A percentile compares a stretch with the other conserved stretches of the same genome.
phyloP scores from a whole-genome alignment of 1,140 invertebrate genomes.

The Hypothenemus hampei region DNA sequence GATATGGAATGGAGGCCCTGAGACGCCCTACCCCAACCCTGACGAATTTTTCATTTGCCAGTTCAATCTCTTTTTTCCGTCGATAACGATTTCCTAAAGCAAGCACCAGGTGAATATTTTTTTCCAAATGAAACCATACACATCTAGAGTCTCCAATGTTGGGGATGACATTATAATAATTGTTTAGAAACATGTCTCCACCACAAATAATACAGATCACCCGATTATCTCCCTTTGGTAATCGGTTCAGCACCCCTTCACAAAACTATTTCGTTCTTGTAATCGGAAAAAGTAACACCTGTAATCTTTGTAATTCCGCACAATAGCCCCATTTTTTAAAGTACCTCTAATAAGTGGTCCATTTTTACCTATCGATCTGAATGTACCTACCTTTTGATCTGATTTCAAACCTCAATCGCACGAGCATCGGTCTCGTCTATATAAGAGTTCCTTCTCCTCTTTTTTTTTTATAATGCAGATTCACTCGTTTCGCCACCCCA shows the following conservation, averaged over 20 bases:
- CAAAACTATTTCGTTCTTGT: constrained; percentile 9
- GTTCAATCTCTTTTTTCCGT: background rate
- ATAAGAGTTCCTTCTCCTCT: too few relatives aligned
- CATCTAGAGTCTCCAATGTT: background rate
- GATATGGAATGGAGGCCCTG: constrained; percentile 16
- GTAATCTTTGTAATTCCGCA: constrained; percentile 22
- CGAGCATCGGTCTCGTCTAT: constrained; percentile 11
- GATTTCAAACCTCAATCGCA: constrained; percentile 20
- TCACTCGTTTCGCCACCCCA: constrained; percentile 21
- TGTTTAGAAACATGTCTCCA: constrained; percentile 13
- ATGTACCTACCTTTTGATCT: constrained; percentile 23
- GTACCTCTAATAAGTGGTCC: constrained; percentile 30
- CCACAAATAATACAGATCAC: constrained; percentile 24
- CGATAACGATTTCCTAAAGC: background rate
- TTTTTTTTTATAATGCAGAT: constrained; percentile 24
- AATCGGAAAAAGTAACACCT: constrained; percentile 29
- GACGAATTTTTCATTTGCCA: background rate
- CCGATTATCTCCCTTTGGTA: constrained; percentile 18
- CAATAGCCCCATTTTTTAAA: constrained; percentile 28
- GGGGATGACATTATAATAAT: constrained; percentile 19
- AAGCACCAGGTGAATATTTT: background rate
- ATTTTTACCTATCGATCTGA: constrained; percentile 27
- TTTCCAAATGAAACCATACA: background rate
- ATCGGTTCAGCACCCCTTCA: constrained; percentile 14
- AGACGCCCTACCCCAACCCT: constrained; percentile 9